Percentiles rank a stretch among this genome's conserved stretches.
Conservation (phyloP, 2,888 invertebrate species). For the Dioctria linearis region DNA sequence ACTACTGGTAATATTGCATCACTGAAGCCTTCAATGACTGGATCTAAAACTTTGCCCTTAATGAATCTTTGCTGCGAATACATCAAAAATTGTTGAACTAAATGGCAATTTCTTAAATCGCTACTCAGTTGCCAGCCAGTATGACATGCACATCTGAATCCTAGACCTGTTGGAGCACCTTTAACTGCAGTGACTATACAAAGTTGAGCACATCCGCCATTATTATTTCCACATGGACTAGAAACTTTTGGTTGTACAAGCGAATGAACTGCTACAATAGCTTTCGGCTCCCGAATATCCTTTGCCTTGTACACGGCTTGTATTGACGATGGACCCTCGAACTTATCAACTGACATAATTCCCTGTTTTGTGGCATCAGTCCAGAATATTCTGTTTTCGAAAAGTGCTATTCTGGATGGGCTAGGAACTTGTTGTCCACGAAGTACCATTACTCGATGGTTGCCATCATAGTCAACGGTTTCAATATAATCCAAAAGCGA, state of each 20-base stretch:
- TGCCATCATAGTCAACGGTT: conserved; percentile 93
- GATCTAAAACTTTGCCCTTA: conserved; percentile 91
- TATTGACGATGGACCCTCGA: conserved; percentile 83
- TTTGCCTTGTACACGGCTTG: conserved; percentile 85
- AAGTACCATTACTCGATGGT: conserved; percentile 83
- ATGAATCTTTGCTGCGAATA: conserved; percentile 97
- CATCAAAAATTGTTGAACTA: conserved; percentile 91
- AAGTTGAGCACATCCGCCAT: conserved; percentile 94
- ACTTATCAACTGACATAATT: conserved; percentile 89
- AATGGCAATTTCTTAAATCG: conserved; percentile 84
- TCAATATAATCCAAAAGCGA: conserved; percentile 95
- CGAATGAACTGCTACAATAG: conserved; percentile 85
- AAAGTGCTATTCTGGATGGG: conserved; percentile 86
- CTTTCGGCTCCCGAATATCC: conserved; percentile 86
- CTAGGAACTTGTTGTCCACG: conserved; percentile 89
- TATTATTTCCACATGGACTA: conserved; percentile 90
- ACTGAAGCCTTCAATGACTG: conserved; percentile 90
- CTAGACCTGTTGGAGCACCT: conserved; percentile 78
- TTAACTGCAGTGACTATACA: conserved; percentile 89
- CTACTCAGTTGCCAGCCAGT: conserved; percentile 85
- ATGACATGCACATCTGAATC: conserved; percentile 92
- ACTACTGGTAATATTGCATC: conserved; percentile 97
- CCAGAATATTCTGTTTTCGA: conserved; percentile 92
- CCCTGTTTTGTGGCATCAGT: conserved; percentile 93
- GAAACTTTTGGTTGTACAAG: conserved; percentile 82